These are phyloP conservation scores for Galerucella nymphaeae DNA, from an alignment of 2,888 invertebrate species.

Conservation along the genomic window DNA sequence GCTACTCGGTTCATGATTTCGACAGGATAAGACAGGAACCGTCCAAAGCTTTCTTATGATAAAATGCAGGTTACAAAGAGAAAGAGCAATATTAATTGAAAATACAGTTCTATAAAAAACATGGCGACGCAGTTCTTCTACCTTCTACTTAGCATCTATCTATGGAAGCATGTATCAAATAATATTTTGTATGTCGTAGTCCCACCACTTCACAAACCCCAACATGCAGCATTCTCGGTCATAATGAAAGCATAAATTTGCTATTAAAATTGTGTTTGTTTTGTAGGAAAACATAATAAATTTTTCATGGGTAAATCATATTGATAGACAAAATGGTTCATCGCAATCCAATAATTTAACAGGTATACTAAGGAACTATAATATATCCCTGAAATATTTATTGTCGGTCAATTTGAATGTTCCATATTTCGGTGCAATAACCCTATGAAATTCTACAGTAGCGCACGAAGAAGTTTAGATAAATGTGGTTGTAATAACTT, in stretches of 20 bases:
- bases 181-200: slow-evolving; percentile 1
- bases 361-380: slow-evolving; percentile 43
- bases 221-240: slow-evolving; percentile 11
- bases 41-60: neutral
- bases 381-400: slow-evolving; percentile 51
- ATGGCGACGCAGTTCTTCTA: no score
- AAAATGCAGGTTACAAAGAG: no score
- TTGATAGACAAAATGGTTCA: slow-evolving; percentile 49
- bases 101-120: no score
- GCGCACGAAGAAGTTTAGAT: neutral
- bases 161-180: no score
- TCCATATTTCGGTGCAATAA: slow-evolving; percentile 45
- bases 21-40: neutral
- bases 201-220: neutral
- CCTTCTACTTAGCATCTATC: no score
- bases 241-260: slow-evolving; percentile 24
- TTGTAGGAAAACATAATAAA: slow-evolving; percentile 40
- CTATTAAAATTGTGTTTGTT: slow-evolving; percentile 42
- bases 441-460: slow-evolving; percentile 36
- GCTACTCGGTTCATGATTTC: neutral
- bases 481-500: neutral
- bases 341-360: slow-evolving; percentile 48
- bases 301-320: slow-evolving; percentile 43
- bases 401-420: slow-evolving; percentile 40
- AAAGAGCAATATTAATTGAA: no score